These are phyloP conservation scores for Tyto alba DNA, from an alignment of 2,113 vertebrate genomes.

Conservation along the genomic window DNA sequence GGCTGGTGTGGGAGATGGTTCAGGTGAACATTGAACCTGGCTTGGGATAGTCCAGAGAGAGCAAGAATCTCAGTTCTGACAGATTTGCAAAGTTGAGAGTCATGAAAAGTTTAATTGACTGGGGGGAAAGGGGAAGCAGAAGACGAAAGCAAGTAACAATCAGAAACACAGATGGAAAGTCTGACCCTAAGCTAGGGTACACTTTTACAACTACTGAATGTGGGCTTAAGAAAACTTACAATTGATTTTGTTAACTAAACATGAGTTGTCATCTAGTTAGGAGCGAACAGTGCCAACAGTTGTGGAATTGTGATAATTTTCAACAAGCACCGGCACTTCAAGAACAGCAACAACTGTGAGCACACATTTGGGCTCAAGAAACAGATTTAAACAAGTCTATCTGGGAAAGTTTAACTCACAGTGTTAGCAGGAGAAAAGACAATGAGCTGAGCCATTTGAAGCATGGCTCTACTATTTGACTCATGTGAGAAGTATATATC, in stretches of 20 bases:
- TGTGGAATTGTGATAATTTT: not conserved
- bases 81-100: not conserved
- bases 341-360: not conserved
- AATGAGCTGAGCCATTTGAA: not conserved
- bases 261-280: not conserved
- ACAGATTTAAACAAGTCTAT: not conserved
- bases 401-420: not conserved
- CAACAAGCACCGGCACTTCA: not conserved
- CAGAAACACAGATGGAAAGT: not conserved
- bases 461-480: not conserved
- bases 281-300: not conserved
- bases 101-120: not conserved
- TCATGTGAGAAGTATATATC: not conserved
- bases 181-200: not conserved
- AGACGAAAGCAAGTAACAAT: not conserved
- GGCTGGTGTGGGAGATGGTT: not conserved
- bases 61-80: not conserved
- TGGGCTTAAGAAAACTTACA: not conserved
- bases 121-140: not conserved
- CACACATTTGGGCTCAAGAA: not conserved
- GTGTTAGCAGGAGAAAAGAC: not conserved
- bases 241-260: not conserved
- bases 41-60: not conserved
- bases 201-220: not conserved
- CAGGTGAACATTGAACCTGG: not conserved